Conservation (phyloP, 2,888 invertebrate genomes). For the Cerastis leucographa region DNA sequence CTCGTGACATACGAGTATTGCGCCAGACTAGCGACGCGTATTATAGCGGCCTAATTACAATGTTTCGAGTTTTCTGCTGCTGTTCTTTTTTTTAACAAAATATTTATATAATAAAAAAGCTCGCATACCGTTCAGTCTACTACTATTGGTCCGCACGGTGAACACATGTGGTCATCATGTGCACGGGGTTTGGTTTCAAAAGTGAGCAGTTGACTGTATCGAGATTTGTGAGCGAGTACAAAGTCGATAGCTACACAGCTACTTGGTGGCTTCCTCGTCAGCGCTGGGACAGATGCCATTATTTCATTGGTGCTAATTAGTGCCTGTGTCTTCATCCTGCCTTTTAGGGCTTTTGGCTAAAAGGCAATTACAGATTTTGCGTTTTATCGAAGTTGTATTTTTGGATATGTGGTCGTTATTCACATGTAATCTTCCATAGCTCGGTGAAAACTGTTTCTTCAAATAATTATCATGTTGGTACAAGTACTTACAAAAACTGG, state of each 20-base stretch:
- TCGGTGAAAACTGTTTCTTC: not conserved
- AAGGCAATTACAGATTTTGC: not conserved
- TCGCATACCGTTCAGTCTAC: no score
- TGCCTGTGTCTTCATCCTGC: constrained; percentile 21
- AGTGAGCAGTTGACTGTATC: no score
- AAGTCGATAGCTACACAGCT: not conserved
- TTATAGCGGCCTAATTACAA: no score
- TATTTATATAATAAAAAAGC: no score
- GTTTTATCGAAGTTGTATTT: not conserved
- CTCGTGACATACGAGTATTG: no score
- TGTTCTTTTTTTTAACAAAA: no score
- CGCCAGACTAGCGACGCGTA: no score
- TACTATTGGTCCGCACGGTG: no score
- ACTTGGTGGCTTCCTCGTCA: not conserved
- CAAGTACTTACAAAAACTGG: not conserved
- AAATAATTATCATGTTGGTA: not conserved
- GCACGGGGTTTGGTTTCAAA: no score
- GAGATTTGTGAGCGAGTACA: not conserved
- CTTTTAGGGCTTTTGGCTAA: constrained; percentile 1
- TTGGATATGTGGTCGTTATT: not conserved
- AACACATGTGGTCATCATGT: no score
- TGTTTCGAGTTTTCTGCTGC: no score
- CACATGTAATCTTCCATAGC: constrained; percentile 16
- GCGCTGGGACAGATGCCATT: not conserved
- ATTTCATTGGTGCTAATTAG: constrained; percentile 50